Conservation (phyloP, 2,888 invertebrate genomes). For the Empis livida region DNA sequence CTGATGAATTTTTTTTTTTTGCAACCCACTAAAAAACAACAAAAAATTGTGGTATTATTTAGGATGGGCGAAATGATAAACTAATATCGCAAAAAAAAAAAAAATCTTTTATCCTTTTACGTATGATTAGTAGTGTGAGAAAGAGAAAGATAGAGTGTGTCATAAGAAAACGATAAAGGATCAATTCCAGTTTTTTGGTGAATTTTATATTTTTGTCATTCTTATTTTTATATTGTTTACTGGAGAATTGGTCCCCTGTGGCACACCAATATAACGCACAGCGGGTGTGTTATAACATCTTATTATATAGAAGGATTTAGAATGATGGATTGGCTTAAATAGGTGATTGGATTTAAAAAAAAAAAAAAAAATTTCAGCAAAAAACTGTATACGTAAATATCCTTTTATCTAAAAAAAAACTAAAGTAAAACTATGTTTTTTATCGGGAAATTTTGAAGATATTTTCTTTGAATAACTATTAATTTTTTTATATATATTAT, state of each 20-base stretch:
- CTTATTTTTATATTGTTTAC: conserved; percentile 5
- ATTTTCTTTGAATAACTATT: no score
- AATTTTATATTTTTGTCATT: not conserved
- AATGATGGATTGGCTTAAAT: conserved; percentile 19
- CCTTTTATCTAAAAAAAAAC: no score
- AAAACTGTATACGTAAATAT: not conserved
- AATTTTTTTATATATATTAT: no score
- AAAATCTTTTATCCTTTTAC: not conserved
- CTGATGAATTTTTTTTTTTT: no score
- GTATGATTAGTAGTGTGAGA: no score
- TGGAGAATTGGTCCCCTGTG: conserved; percentile 36
- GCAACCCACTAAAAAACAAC: no score
- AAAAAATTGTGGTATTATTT: no score
- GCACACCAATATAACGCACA: conserved; percentile 35
- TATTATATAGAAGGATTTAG: conserved; percentile 19
- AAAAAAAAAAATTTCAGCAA: conserved; percentile 1
- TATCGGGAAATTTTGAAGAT: no score
- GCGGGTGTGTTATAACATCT: conserved; percentile 22
- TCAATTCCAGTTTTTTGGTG: not conserved
- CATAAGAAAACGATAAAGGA: no score
- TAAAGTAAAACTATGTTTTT: not conserved
- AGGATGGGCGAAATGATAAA: no score
- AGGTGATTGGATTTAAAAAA: conserved; percentile 15
- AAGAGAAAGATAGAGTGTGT: no score
- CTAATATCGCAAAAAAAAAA: not conserved